Percentiles rank a stretch among this genome's conserved stretches.
Conservation (phyloP, 2,888 invertebrate species). For the Acrobasis consociella region DNA sequence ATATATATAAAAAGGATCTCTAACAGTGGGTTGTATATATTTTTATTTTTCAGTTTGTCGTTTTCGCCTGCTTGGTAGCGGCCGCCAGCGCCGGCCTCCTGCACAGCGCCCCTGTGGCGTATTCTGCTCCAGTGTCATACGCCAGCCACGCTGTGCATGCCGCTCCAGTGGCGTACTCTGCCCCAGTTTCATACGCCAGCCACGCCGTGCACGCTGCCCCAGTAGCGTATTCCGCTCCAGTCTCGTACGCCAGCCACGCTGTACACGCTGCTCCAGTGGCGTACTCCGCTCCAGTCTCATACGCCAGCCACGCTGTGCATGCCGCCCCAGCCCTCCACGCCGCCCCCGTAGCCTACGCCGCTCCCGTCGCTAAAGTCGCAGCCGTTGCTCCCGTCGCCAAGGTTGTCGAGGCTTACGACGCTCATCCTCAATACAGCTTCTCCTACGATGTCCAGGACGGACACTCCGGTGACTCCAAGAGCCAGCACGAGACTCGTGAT, state of each 20-base stretch:
- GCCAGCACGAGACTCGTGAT: conserved; percentile 71
- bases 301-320: conserved; percentile 37
- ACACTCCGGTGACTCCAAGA: conserved; percentile 75
- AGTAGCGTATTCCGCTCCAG: conserved; percentile 43
- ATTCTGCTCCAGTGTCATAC: conserved; percentile 45
- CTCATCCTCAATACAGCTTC: conserved; percentile 65
- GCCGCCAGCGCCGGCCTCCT: conserved; percentile 55
- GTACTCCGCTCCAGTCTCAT: conserved; percentile 38
- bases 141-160: conserved; percentile 19
- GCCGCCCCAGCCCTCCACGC: conserved; percentile 41
- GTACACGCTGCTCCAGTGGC: conserved; percentile 43
- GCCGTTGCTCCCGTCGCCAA: conserved; percentile 43
- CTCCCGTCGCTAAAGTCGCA: conserved; percentile 43
- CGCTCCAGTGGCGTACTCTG: conserved; percentile 29
- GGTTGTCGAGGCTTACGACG: conserved; percentile 50
- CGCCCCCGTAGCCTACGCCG: conserved; percentile 44
- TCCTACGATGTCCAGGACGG: conserved; percentile 76
- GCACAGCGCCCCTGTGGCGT: conserved; percentile 49
- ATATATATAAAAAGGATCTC: too few relatives aligned
- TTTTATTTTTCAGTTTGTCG: conserved; percentile 49
- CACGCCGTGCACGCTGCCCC: conserved; percentile 43
- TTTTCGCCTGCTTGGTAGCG: conserved; percentile 54
- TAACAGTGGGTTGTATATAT: too few relatives aligned
- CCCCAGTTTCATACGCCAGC: conserved; percentile 32
- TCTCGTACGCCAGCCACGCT: conserved; percentile 42